phyloP scores from a whole-genome alignment of 2,888 invertebrate genomes.

The Drosophila dives region DNA sequence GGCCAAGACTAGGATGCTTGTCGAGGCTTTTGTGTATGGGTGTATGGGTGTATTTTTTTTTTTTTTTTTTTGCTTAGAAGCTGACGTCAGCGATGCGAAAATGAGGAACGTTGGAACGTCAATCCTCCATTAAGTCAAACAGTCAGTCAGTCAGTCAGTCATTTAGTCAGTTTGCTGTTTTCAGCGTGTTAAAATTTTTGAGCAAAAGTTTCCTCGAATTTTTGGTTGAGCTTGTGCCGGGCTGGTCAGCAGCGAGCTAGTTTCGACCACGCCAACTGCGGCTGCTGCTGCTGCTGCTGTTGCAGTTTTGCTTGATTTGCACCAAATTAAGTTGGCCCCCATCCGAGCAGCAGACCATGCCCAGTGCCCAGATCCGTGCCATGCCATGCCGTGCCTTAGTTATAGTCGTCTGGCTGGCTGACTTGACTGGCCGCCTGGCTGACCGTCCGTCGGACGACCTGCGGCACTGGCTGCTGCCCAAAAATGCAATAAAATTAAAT shows the following conservation, averaged over 20 bases:
- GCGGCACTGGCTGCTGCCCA: slow-evolving; percentile 65
- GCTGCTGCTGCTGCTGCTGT: slow-evolving; percentile 61
- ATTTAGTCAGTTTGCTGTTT: slow-evolving; percentile 26
- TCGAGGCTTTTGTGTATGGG: slow-evolving; percentile 27
- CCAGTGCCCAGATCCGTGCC: slow-evolving; percentile 25
- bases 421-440: slow-evolving; percentile 22
- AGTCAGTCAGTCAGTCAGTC: slow-evolving; percentile 9
- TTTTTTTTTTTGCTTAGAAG: slow-evolving; percentile 16
- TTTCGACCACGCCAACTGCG: slow-evolving; percentile 48
- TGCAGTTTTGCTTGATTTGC: slow-evolving; percentile 79
- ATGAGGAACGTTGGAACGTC: slow-evolving; percentile 43
- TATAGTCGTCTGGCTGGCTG: slow-evolving; percentile 14
- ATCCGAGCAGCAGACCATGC: slow-evolving; percentile 60
- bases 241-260: slow-evolving; percentile 19
- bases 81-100: slow-evolving; percentile 63
- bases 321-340: slow-evolving; percentile 75
- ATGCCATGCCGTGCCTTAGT: not conserved
- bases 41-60: slow-evolving; percentile 12
- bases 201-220: slow-evolving; percentile 44
- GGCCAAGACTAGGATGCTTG: slow-evolving; percentile 45
- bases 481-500: slow-evolving; percentile 81
- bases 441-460: slow-evolving; percentile 30
- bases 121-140: not conserved
- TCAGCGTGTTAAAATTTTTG: slow-evolving; percentile 28
- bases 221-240: slow-evolving; percentile 20